Conservation (phyloP, 2,113 vertebrate species). For the Pelmatolapia mariae region DNA sequence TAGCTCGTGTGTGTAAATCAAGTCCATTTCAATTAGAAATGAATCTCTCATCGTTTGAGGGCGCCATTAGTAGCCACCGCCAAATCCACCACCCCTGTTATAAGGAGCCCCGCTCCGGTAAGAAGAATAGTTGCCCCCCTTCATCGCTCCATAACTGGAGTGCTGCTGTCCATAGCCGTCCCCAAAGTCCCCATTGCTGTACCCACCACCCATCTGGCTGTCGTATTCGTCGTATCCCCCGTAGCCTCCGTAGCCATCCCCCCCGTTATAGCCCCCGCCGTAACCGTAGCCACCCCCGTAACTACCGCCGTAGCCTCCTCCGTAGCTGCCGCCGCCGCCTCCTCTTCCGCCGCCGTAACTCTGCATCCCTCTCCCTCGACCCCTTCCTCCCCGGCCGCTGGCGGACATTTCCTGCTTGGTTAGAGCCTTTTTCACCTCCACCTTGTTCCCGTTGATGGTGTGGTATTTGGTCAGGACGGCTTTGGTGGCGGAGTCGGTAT, state of each 20-base stretch:
- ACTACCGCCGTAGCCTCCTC: slow-evolving; percentile 64
- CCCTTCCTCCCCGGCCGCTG: slow-evolving; percentile 68
- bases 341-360: slow-evolving; percentile 78
- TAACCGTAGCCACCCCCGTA: slow-evolving; percentile 82
- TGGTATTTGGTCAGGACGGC: slow-evolving; percentile 89
- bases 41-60: not conserved
- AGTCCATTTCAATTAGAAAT: slow-evolving; percentile 46
- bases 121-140: slow-evolving; percentile 77
- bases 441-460: slow-evolving; percentile 86
- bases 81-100: slow-evolving; percentile 73
- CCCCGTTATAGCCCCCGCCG: slow-evolving; percentile 65
- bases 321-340: slow-evolving; percentile 76
- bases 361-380: slow-evolving; percentile 80
- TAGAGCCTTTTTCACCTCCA: slow-evolving; percentile 92
- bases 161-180: slow-evolving; percentile 90
- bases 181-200: slow-evolving; percentile 79
- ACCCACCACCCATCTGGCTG: slow-evolving; percentile 73
- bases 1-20: slow-evolving; percentile 24
- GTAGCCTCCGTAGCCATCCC: slow-evolving; percentile 82
- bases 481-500: slow-evolving; percentile 92
- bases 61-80: slow-evolving; percentile 54
- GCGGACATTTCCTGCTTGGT: slow-evolving; percentile 83
- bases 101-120: slow-evolving; percentile 83
- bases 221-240: slow-evolving; percentile 80
- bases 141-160: slow-evolving; percentile 90